phyloP scores from a whole-genome alignment of 2,888 invertebrate species.

The Aporophyla lueneburgensis region DNA sequence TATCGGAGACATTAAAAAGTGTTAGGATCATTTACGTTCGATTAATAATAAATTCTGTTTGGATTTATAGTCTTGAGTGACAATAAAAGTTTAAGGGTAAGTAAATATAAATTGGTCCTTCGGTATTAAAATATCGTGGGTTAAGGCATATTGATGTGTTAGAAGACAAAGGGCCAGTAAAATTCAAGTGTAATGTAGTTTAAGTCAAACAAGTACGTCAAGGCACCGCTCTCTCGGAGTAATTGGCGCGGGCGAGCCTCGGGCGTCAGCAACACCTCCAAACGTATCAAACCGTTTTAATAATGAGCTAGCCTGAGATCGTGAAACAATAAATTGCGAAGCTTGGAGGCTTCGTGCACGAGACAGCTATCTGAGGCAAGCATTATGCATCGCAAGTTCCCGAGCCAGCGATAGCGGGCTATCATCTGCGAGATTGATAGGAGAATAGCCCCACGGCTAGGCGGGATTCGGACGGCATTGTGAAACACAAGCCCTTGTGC shows the following conservation, averaged over 20 bases:
- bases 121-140: slow-evolving; percentile 40
- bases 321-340: slow-evolving; percentile 91
- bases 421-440: slow-evolving; percentile 90
- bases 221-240: slow-evolving; percentile 79
- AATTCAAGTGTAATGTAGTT: slow-evolving; percentile 83
- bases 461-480: slow-evolving; percentile 84
- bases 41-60: slow-evolving; percentile 51
- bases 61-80: slow-evolving; percentile 24
- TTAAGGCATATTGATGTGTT: slow-evolving; percentile 46
- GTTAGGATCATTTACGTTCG: slow-evolving; percentile 60
- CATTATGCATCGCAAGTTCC: slow-evolving; percentile 89
- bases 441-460: slow-evolving; percentile 88
- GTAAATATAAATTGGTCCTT: slow-evolving; percentile 39
- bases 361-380: slow-evolving; percentile 89
- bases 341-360: slow-evolving; percentile 90
- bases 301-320: slow-evolving; percentile 90
- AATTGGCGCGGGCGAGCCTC: slow-evolving; percentile 87
- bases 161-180: slow-evolving; percentile 79
- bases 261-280: slow-evolving; percentile 90
- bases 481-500: slow-evolving; percentile 75
- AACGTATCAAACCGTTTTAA: slow-evolving; percentile 91
- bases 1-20: slow-evolving; percentile 63
- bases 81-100: slow-evolving; percentile 14
- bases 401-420: slow-evolving; percentile 84
- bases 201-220: slow-evolving; percentile 84